Evolutionary conservation across 2,113 vertebrate species (phyloP).

Genomic region (Murina feae): DNA sequence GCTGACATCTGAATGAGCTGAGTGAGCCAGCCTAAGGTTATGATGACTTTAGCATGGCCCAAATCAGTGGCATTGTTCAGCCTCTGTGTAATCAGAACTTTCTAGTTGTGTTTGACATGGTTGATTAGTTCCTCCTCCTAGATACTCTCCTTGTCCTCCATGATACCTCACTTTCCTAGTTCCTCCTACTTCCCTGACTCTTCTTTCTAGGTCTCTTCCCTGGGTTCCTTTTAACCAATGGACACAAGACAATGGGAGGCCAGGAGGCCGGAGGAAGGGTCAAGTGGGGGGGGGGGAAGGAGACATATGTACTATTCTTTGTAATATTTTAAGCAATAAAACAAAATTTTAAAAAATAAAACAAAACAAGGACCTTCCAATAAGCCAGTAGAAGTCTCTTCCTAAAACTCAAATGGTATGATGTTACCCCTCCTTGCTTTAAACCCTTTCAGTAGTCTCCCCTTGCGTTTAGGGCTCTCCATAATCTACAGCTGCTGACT

Average conservation of each 20-base stretch:
- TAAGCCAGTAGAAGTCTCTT: background rate
- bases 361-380: background rate
- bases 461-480: background rate
- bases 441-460: background rate
- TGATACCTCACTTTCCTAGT: background rate
- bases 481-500: background rate
- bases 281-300: too few relatives aligned
- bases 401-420: background rate
- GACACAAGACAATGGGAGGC: too few relatives aligned
- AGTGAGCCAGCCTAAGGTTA: background rate
- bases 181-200: background rate
- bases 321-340: too few relatives aligned
- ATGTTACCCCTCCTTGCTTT: background rate
- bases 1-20: background rate
- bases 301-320: too few relatives aligned
- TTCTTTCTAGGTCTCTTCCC: background rate
- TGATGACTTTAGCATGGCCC: background rate
- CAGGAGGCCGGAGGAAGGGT: too few relatives aligned
- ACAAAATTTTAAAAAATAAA: too few relatives aligned
- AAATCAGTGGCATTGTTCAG: background rate
- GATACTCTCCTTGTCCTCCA: background rate
- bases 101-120: background rate
- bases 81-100: background rate
- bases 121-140: background rate
- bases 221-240: background rate